These are phyloP conservation scores for Porphyrio hochstetteri DNA, from an alignment of 2,113 vertebrate species.

Conservation along the genomic window DNA sequence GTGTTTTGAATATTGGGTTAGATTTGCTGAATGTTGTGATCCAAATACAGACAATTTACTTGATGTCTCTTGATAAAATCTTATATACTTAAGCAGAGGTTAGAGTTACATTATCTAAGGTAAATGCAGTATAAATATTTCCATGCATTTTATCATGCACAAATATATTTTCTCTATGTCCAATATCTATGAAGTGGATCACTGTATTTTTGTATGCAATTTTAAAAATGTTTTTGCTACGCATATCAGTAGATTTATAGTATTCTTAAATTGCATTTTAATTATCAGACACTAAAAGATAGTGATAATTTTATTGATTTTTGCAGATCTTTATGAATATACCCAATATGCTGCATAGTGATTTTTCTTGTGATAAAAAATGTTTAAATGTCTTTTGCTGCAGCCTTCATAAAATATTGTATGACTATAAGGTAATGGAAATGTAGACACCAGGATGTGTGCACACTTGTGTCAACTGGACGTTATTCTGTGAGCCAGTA, in stretches of 20 bases:
- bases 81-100: background rate
- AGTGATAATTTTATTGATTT: background rate
- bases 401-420: background rate
- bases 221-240: background rate
- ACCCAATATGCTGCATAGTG: background rate
- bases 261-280: background rate
- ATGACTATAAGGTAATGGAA: background rate
- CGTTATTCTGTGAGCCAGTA: background rate
- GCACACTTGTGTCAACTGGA: background rate
- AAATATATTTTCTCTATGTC: background rate
- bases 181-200: background rate
- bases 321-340: background rate
- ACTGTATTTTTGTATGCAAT: background rate
- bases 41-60: background rate
- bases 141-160: background rate
- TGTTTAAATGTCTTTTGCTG: background rate
- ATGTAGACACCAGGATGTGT: background rate
- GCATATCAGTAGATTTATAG: background rate
- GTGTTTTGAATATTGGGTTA: background rate
- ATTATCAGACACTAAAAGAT: background rate
- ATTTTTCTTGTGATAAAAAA: background rate
- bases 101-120: background rate
- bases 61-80: background rate
- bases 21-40: background rate
- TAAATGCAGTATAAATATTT: background rate